Evolutionary conservation across 2,888 invertebrate species (phyloP).

Genomic region (Chrysolina americana): DNA sequence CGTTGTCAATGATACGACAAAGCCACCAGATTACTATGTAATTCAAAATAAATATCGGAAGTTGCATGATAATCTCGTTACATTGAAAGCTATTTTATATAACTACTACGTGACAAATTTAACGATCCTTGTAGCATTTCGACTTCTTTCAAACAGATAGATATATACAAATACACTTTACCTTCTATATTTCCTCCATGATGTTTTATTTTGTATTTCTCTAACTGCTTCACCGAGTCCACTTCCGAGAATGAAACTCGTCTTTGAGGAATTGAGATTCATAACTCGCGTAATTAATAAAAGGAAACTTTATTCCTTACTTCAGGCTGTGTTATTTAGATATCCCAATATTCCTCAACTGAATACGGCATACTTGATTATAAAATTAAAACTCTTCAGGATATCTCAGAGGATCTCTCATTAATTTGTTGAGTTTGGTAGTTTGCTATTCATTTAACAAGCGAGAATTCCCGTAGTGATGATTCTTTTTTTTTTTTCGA

Average conservation of each 20-base stretch:
- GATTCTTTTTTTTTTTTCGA: background rate
- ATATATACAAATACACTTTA: no score
- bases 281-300: background rate
- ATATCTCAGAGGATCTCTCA: background rate
- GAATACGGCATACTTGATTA: slow-evolving; percentile 26
- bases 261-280: slow-evolving; percentile 1
- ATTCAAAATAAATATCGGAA: no score
- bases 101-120: no score
- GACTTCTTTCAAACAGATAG: no score
- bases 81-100: no score
- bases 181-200: no score
- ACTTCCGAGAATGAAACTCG: background rate
- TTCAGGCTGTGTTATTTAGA: slow-evolving; percentile 11
- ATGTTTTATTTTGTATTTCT: background rate
- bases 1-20: no score
- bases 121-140: no score
- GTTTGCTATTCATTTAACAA: background rate
- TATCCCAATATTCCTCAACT: slow-evolving; percentile 25
- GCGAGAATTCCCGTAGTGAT: background rate
- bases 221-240: background rate
- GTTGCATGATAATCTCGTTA: no score
- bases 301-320: slow-evolving; percentile 4
- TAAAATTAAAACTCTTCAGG: background rate
- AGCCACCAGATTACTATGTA: no score
- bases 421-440: background rate